Evolutionary conservation across 1,140 invertebrate genomes (phyloP).

Genomic region (Drosophila busckii): DNA sequence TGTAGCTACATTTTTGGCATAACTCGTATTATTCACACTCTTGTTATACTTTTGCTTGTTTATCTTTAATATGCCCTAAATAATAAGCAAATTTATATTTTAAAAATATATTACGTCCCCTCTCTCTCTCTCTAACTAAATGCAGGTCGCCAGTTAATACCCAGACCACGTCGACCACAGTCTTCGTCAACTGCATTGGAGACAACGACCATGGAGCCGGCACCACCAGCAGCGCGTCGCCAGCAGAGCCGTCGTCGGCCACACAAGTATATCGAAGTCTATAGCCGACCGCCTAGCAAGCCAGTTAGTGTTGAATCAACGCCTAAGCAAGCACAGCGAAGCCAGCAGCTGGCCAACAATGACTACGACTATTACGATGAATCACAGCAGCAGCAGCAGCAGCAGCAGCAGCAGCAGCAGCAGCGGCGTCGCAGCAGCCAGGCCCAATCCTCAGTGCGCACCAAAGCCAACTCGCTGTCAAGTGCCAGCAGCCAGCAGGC

Average conservation of each 20-base stretch:
- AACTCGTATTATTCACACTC: too few species aligned
- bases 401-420: conserved; percentile 14
- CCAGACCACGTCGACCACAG: conserved; percentile 53
- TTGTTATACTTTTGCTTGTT: too few species aligned
- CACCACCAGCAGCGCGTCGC: conserved; percentile 39
- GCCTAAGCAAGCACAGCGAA: too few species aligned
- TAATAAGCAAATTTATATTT: too few species aligned
- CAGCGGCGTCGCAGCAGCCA: conserved; percentile 16
- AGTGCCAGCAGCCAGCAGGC: conserved; percentile 30
- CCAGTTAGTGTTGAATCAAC: too few species aligned
- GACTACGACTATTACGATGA: conserved; percentile 20
- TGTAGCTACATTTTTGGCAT: too few species aligned
- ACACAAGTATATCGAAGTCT: conserved; percentile 61
- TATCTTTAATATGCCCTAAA: too few species aligned
- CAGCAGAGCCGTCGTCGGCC: conserved; percentile 62
- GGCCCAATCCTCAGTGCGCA: neutral
- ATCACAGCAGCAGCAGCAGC: neutral
- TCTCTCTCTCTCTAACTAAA: too few species aligned
- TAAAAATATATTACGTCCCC: too few species aligned
- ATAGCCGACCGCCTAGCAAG: conserved; percentile 52
- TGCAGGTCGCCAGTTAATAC: conserved; percentile 48
- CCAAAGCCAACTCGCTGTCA: neutral
- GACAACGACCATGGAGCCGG: conserved; percentile 6
- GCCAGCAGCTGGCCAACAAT: conserved; percentile 5
- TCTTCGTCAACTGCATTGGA: conserved; percentile 20